Conservation (phyloP, 2,888 invertebrate species). For the Ametastegia equiseti region DNA sequence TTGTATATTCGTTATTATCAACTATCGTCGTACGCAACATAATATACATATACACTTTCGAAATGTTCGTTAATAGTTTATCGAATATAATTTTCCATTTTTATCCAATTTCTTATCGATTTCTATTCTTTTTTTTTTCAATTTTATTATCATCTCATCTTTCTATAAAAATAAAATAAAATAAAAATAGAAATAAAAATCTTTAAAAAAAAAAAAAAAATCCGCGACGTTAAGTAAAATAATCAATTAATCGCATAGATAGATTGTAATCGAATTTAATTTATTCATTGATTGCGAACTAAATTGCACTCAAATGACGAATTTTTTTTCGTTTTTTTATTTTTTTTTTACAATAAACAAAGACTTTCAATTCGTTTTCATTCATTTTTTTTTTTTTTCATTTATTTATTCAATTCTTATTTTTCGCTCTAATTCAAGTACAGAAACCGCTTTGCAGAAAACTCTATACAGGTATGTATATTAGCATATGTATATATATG, state of each 20-base stretch:
- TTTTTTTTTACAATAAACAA: too few species aligned
- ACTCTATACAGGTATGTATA: background rate
- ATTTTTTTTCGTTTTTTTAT: too few species aligned
- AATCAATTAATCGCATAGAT: background rate
- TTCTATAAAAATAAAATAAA: background rate
- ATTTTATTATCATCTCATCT: background rate
- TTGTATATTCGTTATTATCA: background rate
- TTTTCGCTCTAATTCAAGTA: too few species aligned
- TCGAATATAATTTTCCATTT: too few species aligned
- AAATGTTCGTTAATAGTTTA: constrained; percentile 22
- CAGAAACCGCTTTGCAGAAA: background rate
- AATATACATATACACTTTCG: constrained; percentile 43
- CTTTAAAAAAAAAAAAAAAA: too few species aligned
- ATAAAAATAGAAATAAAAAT: too few species aligned
- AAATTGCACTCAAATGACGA: too few species aligned
- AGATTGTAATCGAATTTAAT: too few species aligned
- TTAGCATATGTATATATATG: background rate
- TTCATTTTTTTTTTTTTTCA: background rate
- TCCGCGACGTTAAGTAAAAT: too few species aligned
- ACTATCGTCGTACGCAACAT: background rate
- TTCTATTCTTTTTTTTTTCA: background rate
- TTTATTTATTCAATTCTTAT: background rate
- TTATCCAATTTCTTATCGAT: too few species aligned
- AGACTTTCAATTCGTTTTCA: background rate
- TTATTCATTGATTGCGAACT: background rate